Percentiles rank a stretch among this genome's conserved stretches.
Conservation (phyloP, 1,140 invertebrate species). For the Manduca sexta region DNA sequence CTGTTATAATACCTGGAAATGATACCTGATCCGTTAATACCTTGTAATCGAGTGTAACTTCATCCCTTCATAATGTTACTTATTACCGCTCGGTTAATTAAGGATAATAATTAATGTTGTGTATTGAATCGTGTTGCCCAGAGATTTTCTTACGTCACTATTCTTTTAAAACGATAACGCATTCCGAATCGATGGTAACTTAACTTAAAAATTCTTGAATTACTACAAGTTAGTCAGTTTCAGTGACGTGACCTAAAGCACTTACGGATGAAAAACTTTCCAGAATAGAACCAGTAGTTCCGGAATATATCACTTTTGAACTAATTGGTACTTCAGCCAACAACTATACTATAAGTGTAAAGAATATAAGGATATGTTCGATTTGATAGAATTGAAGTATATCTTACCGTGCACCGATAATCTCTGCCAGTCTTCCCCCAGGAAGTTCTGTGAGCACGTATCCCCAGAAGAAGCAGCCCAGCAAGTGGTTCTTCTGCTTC, state of each 20-base stretch:
- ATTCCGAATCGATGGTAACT: neutral
- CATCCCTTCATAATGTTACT: neutral
- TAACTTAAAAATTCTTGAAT: too few relatives aligned
- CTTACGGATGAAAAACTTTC: neutral
- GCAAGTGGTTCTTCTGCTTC: conserved; percentile 83
- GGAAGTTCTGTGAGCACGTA: conserved; percentile 92
- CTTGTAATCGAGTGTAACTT: neutral
- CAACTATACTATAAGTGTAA: too few relatives aligned
- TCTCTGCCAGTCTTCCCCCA: conserved; percentile 87
- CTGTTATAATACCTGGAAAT: too few relatives aligned
- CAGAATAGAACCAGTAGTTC: too few relatives aligned
- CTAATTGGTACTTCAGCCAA: too few relatives aligned
- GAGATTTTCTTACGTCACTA: neutral
- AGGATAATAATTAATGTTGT: too few relatives aligned
- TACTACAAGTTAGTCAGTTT: too few relatives aligned
- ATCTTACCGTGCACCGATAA: conserved; percentile 82
- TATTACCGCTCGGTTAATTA: neutral
- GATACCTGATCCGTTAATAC: too few relatives aligned
- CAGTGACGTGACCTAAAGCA: neutral
- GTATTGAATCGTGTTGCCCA: neutral
- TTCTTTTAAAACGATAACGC: neutral
- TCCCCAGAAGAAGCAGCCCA: conserved; percentile 93
- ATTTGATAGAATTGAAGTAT: too few relatives aligned
- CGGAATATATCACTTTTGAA: too few relatives aligned
- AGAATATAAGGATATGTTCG: too few relatives aligned